Conservation (phyloP, 2,113 vertebrate species). For the Limnothrissa miodon region DNA sequence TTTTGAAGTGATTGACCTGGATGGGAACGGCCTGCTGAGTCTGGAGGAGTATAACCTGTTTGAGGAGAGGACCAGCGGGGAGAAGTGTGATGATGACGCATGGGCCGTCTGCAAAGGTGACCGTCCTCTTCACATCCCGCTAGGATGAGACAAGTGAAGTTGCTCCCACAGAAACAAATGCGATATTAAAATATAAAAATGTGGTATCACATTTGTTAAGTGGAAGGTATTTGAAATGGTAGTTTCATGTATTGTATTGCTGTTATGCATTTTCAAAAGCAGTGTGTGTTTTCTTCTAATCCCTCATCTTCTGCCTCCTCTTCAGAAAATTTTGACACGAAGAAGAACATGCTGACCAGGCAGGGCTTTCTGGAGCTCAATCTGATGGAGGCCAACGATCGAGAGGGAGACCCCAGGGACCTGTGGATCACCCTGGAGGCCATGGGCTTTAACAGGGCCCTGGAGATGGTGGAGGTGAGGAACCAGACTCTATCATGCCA, state of each 20-base stretch:
- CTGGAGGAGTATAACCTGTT: conserved; percentile 94
- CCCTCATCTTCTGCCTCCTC: neutral
- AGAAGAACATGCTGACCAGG: conserved; percentile 85
- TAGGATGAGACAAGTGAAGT: neutral
- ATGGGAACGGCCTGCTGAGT: conserved; percentile 86
- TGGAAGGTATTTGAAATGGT: too few species aligned
- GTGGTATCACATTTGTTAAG: neutral
- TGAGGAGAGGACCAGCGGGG: conserved; percentile 88
- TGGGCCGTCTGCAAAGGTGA: conserved; percentile 89
- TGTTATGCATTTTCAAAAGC: neutral
- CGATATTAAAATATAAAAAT: neutral
- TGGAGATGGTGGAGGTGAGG: conserved; percentile 84
- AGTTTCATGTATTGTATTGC: neutral
- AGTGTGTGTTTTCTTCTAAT: neutral
- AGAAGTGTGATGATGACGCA: conserved; percentile 88
- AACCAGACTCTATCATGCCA: neutral
- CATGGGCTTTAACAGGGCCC: conserved; percentile 86
- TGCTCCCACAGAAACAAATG: neutral
- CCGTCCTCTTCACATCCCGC: neutral
- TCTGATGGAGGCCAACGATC: conserved; percentile 90
- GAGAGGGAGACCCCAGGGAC: conserved; percentile 81
- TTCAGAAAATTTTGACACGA: conserved; percentile 87
- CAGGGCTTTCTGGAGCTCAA: conserved; percentile 93
- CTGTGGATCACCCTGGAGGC: conserved; percentile 87
- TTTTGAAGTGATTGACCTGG: conserved; percentile 89